Evolutionary conservation across 2,888 invertebrate species (phyloP).

Genomic region (Lasioglossum vierecki): DNA sequence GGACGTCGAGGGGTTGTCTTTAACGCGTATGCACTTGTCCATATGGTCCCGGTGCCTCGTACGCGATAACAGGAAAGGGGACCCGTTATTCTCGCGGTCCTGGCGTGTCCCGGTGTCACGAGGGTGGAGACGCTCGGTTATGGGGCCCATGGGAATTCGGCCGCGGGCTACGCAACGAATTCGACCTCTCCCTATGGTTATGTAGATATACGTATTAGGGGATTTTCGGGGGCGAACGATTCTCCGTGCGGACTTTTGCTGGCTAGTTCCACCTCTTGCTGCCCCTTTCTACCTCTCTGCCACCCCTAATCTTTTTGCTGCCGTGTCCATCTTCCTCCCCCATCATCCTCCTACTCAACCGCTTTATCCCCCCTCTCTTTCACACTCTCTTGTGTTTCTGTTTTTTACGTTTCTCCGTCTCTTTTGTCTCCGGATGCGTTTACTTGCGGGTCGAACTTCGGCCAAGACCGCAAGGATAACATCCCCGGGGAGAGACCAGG

Average conservation of each 20-base stretch:
- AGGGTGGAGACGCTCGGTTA: conserved; percentile 77
- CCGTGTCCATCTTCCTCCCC: conserved; percentile 26
- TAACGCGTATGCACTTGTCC: conserved; percentile 72
- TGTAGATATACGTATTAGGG: conserved; percentile 71
- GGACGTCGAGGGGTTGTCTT: conserved; percentile 63
- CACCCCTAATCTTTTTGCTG: conserved; percentile 30
- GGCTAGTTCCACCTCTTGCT: conserved; percentile 22
- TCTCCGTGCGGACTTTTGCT: conserved; percentile 57
- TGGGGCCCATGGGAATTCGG: conserved; percentile 81
- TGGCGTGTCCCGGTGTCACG: conserved; percentile 55
- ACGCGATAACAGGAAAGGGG: conserved; percentile 71
- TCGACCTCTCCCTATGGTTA: conserved; percentile 59
- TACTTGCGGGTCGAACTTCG: conserved; percentile 59
- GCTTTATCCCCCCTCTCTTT: background rate
- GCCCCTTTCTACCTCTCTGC: conserved; percentile 16
- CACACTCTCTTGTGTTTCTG: background rate
- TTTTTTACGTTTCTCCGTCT: conserved; percentile 19
- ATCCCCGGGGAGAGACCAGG: conserved; percentile 67
- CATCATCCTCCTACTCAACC: background rate
- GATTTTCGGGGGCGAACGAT: conserved; percentile 57
- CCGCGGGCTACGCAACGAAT: conserved; percentile 76
- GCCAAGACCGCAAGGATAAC: conserved; percentile 69
- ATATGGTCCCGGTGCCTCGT: conserved; percentile 70
- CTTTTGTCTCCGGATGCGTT: conserved; percentile 46
- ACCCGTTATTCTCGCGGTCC: conserved; percentile 57